Evolutionary conservation across 2,113 vertebrate species (phyloP).

Genomic region (Prunella himalayana): DNA sequence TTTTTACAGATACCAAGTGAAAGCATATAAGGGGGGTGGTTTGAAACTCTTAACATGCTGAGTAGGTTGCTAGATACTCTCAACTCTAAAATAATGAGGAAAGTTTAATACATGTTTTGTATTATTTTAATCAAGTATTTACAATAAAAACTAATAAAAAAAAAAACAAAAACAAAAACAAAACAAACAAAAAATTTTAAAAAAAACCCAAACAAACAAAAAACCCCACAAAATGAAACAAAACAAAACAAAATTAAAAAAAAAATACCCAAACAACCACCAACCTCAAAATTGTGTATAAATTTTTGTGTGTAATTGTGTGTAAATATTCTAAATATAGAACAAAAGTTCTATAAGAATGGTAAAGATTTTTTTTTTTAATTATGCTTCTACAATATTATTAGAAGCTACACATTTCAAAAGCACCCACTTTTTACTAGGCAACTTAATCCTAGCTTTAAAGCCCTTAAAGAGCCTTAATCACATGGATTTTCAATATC

Average conservation of each 20-base stretch:
- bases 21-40: neutral
- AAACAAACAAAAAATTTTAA: too few species aligned
- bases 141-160: neutral
- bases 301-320: too few species aligned
- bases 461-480: neutral
- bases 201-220: too few species aligned
- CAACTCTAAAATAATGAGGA: neutral
- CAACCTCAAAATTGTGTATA: neutral
- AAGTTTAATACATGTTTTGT: neutral
- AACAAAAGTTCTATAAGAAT: neutral
- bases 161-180: too few species aligned
- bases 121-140: neutral
- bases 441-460: neutral
- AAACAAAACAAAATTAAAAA: too few species aligned
- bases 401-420: neutral
- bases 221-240: too few species aligned
- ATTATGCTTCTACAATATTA: neutral
- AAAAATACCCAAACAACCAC: too few species aligned
- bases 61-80: neutral
- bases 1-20: neutral
- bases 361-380: neutral
- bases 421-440: neutral
- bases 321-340: too few species aligned
- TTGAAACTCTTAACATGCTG: neutral
- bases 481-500: neutral